A percentile compares a stretch with the other conserved stretches of the same genome.
These are phyloP conservation scores for Pseudorhiza aurosa DNA, from an alignment of 30 jellyfish, hydroid and myxozoan genomes.

Conservation along the genomic window DNA sequence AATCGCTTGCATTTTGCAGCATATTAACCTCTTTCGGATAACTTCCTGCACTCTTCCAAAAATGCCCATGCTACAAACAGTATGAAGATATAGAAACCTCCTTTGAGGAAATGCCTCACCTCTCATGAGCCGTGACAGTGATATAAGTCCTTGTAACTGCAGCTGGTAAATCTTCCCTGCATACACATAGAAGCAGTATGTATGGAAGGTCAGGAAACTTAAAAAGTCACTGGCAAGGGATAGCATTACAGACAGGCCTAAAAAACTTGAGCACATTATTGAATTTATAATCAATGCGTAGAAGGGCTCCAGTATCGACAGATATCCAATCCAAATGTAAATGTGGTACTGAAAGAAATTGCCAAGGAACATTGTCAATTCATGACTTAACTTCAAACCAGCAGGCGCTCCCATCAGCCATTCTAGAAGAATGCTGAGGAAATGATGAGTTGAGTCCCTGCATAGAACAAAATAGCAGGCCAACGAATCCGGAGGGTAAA, in stretches of 20 bases:
- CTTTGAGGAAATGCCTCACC: constrained; percentile 55
- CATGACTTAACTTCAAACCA: constrained; percentile 89
- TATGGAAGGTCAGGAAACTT: constrained; percentile 75
- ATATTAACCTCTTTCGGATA: no score
- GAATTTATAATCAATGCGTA: constrained; percentile 31
- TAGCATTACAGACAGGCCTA: constrained; percentile 78
- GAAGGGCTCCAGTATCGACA: constrained; percentile 59
- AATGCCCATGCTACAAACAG: background rate
- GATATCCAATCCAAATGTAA: constrained; percentile 86
- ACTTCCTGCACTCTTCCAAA: no score
- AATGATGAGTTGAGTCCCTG: constrained; percentile 48
- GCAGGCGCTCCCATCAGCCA: constrained; percentile 99
- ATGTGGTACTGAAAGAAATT: constrained; percentile 79
- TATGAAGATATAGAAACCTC: background rate
- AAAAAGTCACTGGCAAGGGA: constrained; percentile 76
- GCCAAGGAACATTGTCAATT: constrained; percentile 82
- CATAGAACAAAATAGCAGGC: constrained; percentile 13
- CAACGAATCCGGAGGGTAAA: background rate
- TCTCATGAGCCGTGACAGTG: constrained; percentile 91
- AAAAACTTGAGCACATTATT: constrained; percentile 43
- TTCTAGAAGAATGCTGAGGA: constrained; percentile 40
- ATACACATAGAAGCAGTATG: constrained; percentile 87
- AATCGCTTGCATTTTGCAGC: no score
- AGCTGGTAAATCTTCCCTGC: constrained; percentile 83
- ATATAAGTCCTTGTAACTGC: constrained; percentile 73